phyloP scores from a whole-genome alignment of 2,113 vertebrate species.

The Ailurus styani region DNA sequence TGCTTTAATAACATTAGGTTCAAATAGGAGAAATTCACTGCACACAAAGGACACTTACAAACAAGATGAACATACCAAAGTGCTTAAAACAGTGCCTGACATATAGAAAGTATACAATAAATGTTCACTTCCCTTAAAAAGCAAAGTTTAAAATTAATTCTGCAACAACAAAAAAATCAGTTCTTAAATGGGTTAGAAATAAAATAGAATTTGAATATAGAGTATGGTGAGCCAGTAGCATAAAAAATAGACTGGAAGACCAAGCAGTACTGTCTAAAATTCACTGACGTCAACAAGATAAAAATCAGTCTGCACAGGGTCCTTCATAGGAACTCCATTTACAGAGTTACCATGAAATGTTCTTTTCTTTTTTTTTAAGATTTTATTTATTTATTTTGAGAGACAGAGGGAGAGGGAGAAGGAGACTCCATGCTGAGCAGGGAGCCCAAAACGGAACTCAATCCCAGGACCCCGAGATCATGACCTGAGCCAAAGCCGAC shows the following conservation, averaged over 20 bases:
- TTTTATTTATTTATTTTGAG: no score
- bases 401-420: no score
- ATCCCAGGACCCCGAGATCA: no score
- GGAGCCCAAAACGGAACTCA: no score
- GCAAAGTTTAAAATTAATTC: not conserved
- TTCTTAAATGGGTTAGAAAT: not conserved
- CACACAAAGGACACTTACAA: not conserved
- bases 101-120: not conserved
- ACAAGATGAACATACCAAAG: not conserved
- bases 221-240: not conserved
- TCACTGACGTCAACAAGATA: not conserved
- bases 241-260: not conserved
- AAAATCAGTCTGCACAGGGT: not conserved
- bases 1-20: not conserved
- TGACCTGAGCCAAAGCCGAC: no score
- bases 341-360: not conserved
- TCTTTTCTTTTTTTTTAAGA: not conserved
- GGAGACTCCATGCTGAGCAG: no score
- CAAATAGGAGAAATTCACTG: conserved; percentile 15
- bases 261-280: not conserved
- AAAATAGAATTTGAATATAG: not conserved
- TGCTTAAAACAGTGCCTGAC: not conserved
- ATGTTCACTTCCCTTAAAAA: not conserved
- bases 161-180: not conserved
- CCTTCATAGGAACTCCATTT: not conserved